Percentiles rank a stretch among this genome's conserved stretches.
These are phyloP conservation scores for Lophotriccus pileatus DNA, from an alignment of 2,797 vertebrate species.

Conservation along the genomic window DNA sequence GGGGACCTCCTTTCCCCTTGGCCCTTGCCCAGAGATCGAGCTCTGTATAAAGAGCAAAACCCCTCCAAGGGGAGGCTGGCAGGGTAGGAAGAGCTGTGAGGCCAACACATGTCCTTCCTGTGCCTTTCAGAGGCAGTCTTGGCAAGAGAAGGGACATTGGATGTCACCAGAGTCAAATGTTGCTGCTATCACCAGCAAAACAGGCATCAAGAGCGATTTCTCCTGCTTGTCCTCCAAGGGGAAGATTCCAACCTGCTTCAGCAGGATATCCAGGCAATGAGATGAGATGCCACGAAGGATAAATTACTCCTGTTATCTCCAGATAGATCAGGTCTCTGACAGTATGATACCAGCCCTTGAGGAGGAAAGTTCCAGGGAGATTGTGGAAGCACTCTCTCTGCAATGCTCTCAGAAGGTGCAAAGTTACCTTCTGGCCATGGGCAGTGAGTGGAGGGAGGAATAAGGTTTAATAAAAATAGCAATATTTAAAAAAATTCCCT, in stretches of 20 bases:
- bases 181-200: neutral
- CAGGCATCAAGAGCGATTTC: neutral
- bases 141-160: fast-evolving
- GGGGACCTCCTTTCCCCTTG: neutral
- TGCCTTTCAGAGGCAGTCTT: neutral
- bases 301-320: slow-evolving; percentile 8
- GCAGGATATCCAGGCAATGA: neutral
- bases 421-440: neutral
- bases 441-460: neutral
- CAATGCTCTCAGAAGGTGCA: neutral
- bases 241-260: neutral
- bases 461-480: neutral
- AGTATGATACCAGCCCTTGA: neutral
- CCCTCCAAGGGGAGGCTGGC: neutral
- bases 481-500: neutral
- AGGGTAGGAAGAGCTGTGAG: neutral
- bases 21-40: neutral
- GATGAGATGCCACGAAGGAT: neutral
- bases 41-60: neutral
- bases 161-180: fast-evolving
- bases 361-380: neutral
- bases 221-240: neutral
- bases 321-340: neutral
- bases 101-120: fast-evolving
- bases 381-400: neutral